Percentiles rank a stretch among this genome's conserved stretches.
These are phyloP conservation scores for Chondrilla cf. caribensis DNA, from an alignment of 37 sponge, comb jelly and placozoan genomes.

Conservation along the genomic window DNA sequence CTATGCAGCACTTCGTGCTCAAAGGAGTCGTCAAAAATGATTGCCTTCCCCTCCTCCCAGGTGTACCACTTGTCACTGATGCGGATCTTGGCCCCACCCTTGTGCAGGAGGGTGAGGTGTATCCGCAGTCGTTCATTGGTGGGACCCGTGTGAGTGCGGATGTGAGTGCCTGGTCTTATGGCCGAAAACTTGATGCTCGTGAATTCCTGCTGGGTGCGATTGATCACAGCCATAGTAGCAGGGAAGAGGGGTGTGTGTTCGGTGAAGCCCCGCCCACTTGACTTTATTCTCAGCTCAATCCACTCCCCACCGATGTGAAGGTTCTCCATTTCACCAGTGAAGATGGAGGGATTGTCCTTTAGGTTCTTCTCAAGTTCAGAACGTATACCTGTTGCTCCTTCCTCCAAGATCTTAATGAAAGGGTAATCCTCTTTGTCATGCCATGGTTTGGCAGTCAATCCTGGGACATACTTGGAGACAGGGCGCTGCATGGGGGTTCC, in stretches of 20 bases:
- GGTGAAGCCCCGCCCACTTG: conserved; percentile 76
- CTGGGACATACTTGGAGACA: conserved; percentile 76
- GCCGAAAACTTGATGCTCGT: conserved; percentile 89
- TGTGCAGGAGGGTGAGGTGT: conserved; percentile 74
- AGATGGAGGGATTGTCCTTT: conserved; percentile 45
- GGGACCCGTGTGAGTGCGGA: conserved; percentile 87
- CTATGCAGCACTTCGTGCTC: conserved; percentile 86
- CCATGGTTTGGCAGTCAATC: conserved; percentile 82
- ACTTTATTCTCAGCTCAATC: conserved; percentile 81
- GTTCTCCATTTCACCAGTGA: conserved; percentile 84
- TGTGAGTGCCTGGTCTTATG: conserved; percentile 85
- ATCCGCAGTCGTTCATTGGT: conserved; percentile 85
- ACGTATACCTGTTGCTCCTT: conserved; percentile 56
- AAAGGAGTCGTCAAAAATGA: conserved; percentile 91
- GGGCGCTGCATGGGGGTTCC: conserved; percentile 85
- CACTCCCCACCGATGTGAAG: conserved; percentile 88
- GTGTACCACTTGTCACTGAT: conserved; percentile 80
- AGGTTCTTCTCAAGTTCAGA: conserved; percentile 57
- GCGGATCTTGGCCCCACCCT: conserved; percentile 79
- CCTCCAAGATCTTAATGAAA: conserved; percentile 68
- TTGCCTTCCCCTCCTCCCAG: conserved; percentile 82
- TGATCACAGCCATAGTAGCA: conserved; percentile 59
- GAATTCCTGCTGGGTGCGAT: conserved; percentile 59
- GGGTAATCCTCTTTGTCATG: conserved; percentile 70
- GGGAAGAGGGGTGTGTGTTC: conserved; percentile 60